Conservation (phyloP, 2,113 vertebrate genomes). For the Ochotona curzoniae region DNA sequence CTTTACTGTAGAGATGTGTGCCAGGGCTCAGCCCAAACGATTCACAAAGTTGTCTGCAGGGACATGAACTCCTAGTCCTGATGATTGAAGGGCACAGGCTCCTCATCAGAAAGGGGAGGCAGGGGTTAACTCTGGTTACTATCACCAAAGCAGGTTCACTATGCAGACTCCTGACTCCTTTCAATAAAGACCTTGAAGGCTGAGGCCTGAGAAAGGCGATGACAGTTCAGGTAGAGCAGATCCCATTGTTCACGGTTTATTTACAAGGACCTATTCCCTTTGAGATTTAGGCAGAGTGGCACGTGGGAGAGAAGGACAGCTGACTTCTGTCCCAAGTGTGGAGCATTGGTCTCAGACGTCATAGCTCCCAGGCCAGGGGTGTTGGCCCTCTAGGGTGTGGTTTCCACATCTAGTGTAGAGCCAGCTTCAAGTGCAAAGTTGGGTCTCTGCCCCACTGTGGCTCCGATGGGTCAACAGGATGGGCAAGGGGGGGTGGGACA, state of each 20-base stretch:
- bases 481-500: background rate
- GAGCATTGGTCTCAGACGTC: fast-evolving
- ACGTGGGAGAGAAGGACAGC: no score
- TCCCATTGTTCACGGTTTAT: background rate
- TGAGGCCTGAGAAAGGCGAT: background rate
- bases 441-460: background rate
- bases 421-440: fast-evolving
- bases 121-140: background rate
- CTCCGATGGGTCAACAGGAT: background rate
- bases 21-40: background rate
- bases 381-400: background rate
- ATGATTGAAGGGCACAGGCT: no score
- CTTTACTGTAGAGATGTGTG: no score
- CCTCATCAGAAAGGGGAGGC: background rate
- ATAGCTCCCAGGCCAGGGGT: fast-evolving
- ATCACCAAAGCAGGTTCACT: fast-evolving
- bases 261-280: background rate
- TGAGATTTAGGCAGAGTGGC: background rate
- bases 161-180: fast-evolving
- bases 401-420: no score
- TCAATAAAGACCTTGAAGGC: background rate
- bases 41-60: background rate
- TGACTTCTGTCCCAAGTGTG: no score
- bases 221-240: background rate
- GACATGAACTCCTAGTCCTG: background rate